phyloP scores from a whole-genome alignment of 2,113 vertebrate species.

The Rhynchomys soricoides region DNA sequence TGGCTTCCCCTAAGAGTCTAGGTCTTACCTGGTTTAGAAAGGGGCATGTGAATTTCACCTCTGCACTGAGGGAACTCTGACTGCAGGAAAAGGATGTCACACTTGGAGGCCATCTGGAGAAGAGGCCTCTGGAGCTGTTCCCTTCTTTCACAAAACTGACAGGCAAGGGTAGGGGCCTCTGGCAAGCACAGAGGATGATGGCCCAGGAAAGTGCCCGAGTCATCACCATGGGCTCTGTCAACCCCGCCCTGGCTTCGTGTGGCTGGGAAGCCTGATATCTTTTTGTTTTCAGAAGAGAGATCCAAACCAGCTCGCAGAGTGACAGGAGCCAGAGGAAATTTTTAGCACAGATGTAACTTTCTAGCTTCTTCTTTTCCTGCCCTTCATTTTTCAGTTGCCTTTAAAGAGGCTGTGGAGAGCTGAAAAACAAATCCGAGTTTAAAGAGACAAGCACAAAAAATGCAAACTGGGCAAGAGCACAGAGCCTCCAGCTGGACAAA shows the following conservation, averaged over 20 bases:
- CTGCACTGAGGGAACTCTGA: not conserved
- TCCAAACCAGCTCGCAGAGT: conserved; percentile 67
- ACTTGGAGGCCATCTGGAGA: conserved; percentile 61
- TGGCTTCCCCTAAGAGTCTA: not conserved
- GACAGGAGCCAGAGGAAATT: conserved; percentile 60
- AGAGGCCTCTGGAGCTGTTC: conserved; percentile 51
- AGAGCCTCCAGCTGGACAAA: conserved; percentile 78
- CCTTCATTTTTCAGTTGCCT: conserved; percentile 73
- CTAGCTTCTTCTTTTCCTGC: conserved; percentile 76
- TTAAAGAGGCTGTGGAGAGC: conserved; percentile 77
- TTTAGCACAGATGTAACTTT: conserved; percentile 80
- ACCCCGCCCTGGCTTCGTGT: conserved; percentile 12
- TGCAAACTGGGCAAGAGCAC: conserved; percentile 78
- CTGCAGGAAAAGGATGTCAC: conserved; percentile 63
- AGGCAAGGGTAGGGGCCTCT: conserved; percentile 23
- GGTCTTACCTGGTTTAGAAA: conserved; percentile 37
- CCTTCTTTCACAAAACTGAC: conserved; percentile 69
- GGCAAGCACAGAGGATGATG: conserved; percentile 59
- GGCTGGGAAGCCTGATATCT: conserved; percentile 69
- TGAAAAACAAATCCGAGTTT: conserved; percentile 80
- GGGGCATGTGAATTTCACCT: not conserved
- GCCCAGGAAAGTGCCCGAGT: conserved; percentile 64
- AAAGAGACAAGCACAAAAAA: conserved; percentile 82
- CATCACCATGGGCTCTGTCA: not conserved
- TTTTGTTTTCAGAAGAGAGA: conserved; percentile 66